These are phyloP conservation scores for Xenopus tropicalis DNA, from an alignment of 2,113 vertebrate genomes.

Conservation along the genomic window DNA sequence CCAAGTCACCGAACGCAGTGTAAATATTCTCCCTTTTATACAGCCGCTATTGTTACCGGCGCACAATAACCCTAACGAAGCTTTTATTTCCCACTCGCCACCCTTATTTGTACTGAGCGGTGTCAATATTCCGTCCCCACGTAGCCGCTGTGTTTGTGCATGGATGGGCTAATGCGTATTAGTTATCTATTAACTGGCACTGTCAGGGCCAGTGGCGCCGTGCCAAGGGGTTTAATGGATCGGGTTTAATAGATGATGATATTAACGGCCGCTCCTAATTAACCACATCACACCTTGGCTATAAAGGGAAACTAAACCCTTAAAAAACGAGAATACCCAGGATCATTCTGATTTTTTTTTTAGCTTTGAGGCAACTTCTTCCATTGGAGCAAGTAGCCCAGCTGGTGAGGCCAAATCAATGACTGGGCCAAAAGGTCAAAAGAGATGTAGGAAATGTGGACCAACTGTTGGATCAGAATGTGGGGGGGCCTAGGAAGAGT, in stretches of 20 bases:
- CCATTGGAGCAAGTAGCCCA: no score
- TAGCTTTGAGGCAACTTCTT: no score
- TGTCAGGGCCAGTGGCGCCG: not conserved
- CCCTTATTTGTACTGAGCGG: not conserved
- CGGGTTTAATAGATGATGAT: not conserved
- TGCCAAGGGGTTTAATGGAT: not conserved
- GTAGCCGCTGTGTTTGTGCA: not conserved
- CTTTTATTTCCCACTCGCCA: not conserved
- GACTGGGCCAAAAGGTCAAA: no score
- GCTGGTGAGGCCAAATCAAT: no score
- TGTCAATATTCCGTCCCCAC: not conserved
- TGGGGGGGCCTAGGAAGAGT: no score
- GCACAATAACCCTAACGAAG: not conserved
- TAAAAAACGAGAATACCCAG: no score
- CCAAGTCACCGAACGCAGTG: not conserved
- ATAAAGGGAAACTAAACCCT: no score
- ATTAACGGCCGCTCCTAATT: not conserved
- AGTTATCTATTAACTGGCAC: not conserved
- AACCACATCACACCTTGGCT: not conserved
- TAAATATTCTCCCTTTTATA: not conserved
- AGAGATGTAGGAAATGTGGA: no score
- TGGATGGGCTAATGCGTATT: not conserved
- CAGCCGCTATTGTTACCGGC: not conserved
- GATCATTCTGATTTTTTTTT: no score
- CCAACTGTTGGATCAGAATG: no score